A percentile compares a stretch with the other conserved stretches of the same genome.
Conservation (phyloP, 2,113 vertebrate genomes). For the Athene noctua region DNA sequence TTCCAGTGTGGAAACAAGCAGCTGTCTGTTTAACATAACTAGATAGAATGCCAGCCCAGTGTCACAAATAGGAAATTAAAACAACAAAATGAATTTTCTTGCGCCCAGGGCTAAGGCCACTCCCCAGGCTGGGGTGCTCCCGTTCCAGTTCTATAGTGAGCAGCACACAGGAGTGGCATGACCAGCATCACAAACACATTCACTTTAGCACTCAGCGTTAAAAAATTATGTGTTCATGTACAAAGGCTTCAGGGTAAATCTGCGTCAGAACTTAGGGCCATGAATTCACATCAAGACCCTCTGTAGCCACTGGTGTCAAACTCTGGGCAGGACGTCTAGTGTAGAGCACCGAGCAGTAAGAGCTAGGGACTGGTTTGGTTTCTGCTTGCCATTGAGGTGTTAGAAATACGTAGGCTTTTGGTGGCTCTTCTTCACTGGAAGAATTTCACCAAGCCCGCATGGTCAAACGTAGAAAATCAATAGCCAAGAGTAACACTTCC, state of each 20-base stretch:
- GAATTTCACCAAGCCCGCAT: not conserved
- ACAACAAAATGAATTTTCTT: not conserved
- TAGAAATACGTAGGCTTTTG: not conserved
- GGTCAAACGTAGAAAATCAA: not conserved
- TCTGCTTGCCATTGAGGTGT: not conserved
- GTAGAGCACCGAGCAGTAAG: not conserved
- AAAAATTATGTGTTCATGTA: not conserved
- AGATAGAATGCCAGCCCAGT: too few relatives aligned
- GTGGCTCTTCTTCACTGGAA: not conserved
- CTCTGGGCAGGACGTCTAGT: not conserved
- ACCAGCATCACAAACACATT: not conserved
- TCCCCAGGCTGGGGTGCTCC: not conserved
- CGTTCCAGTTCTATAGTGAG: not conserved
- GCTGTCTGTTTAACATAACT: not conserved
- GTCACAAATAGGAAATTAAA: not conserved
- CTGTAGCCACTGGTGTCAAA: not conserved
- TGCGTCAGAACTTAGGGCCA: not conserved
- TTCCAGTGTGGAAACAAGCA: not conserved
- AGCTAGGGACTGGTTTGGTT: not conserved
- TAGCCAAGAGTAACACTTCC: not conserved
- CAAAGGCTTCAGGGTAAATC: not conserved
- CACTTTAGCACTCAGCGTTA: not conserved
- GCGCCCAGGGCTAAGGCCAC: not conserved
- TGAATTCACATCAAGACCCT: not conserved
- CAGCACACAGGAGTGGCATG: not conserved